Evolutionary conservation across 2,888 invertebrate species (phyloP).

Genomic region (Orchesella flavescens): DNA sequence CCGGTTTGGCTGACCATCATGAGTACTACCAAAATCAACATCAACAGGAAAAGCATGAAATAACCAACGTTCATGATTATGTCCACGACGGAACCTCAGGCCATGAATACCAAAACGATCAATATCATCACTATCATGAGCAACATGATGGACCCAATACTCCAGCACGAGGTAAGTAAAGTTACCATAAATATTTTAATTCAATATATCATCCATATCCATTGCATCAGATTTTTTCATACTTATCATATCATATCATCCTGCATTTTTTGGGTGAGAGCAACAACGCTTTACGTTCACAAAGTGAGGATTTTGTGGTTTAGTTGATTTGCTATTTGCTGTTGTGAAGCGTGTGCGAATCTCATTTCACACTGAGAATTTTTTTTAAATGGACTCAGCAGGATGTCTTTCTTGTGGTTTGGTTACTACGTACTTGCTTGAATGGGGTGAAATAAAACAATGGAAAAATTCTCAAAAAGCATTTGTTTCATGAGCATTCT

Average conservation of each 20-base stretch:
- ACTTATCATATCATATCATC: too few species aligned
- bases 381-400: background rate
- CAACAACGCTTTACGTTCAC: too few species aligned
- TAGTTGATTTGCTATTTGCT: too few species aligned
- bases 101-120: conserved; percentile 59
- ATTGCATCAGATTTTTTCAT: too few species aligned
- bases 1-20: conserved; percentile 13
- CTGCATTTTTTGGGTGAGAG: too few species aligned
- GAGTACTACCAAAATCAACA: conserved; percentile 15
- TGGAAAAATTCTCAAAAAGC: too few species aligned
- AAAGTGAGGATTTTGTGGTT: too few species aligned
- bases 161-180: conserved; percentile 37
- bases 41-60: background rate
- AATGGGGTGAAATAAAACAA: too few species aligned
- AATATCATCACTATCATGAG: conserved; percentile 51
- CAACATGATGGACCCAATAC: conserved; percentile 61
- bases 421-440: too few species aligned
- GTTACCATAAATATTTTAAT: background rate
- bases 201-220: too few species aligned
- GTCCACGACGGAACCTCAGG: conserved; percentile 41
- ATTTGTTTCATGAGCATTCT: too few species aligned
- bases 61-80: background rate
- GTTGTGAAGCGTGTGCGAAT: background rate
- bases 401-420: too few species aligned
- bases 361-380: background rate